These are phyloP conservation scores for Aplochiton taeniatus DNA, from an alignment of 2,797 vertebrate genomes.

Conservation along the genomic window DNA sequence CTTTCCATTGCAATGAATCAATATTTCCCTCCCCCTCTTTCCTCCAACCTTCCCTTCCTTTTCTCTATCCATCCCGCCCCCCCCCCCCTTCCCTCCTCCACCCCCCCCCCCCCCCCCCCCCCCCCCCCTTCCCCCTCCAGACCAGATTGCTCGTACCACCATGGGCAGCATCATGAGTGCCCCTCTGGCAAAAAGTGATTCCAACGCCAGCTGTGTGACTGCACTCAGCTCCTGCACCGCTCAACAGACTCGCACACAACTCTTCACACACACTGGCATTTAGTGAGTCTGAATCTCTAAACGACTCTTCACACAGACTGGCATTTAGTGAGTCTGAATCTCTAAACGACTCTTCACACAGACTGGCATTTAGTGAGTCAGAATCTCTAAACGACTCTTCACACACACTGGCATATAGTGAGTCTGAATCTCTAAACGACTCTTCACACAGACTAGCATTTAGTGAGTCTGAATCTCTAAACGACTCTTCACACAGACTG, in stretches of 20 bases:
- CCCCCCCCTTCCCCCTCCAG: constrained; percentile 44
- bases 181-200: constrained; percentile 64
- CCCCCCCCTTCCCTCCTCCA: no score
- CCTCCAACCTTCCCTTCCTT: no score
- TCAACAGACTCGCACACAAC: constrained; percentile 58
- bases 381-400: constrained; percentile 60
- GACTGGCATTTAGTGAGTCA: no score
- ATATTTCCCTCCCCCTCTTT: no score
- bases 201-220: constrained; percentile 76
- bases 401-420: constrained; percentile 78
- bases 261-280: constrained; percentile 80
- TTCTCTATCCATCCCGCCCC: no score
- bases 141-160: constrained; percentile 45
- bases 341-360: neutral
- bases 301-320: constrained; percentile 78
- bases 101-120: neutral
- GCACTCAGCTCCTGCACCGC: constrained; percentile 73
- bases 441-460: constrained; percentile 71
- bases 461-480: neutral
- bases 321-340: constrained; percentile 65
- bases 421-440: constrained; percentile 21
- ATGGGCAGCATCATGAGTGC: constrained; percentile 74
- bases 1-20: no score
- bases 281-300: constrained; percentile 25
- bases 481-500: constrained; percentile 68